Percentiles rank a stretch among this genome's conserved stretches.
These are phyloP conservation scores for Tipula vernalis DNA, from an alignment of 2,888 invertebrate species.

Conservation along the genomic window DNA sequence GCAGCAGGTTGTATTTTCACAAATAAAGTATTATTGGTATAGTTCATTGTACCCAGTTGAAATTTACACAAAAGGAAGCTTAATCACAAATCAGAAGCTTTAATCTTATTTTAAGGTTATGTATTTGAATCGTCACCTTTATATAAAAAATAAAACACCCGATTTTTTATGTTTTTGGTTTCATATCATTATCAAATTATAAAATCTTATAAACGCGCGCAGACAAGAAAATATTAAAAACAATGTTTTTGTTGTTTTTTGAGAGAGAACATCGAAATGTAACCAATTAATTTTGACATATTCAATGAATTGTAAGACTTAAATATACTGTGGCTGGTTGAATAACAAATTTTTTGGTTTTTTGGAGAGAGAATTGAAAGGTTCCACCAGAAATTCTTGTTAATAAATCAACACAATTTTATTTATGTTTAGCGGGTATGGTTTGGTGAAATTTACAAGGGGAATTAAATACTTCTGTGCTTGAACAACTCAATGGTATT, in stretches of 20 bases:
- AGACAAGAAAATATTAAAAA: background rate
- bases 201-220: background rate
- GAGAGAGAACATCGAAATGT: background rate
- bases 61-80: background rate
- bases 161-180: background rate
- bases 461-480: conserved; percentile 4
- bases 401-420: background rate
- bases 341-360: background rate
- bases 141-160: background rate
- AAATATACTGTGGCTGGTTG: background rate
- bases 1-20: background rate
- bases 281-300: conserved; percentile 4
- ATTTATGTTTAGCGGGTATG: background rate
- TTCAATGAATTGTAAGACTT: background rate
- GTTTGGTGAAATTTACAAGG: background rate
- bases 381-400: background rate
- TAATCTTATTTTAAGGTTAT: background rate
- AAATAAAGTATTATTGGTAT: background rate
- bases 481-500: background rate
- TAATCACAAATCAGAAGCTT: background rate
- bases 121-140: background rate
- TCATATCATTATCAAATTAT: conserved; percentile 4
- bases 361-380: background rate
- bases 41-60: background rate
- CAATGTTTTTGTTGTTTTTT: background rate